Evolutionary conservation across 2,888 invertebrate genomes (phyloP).

Genomic region (Pyrrhosoma nymphula): DNA sequence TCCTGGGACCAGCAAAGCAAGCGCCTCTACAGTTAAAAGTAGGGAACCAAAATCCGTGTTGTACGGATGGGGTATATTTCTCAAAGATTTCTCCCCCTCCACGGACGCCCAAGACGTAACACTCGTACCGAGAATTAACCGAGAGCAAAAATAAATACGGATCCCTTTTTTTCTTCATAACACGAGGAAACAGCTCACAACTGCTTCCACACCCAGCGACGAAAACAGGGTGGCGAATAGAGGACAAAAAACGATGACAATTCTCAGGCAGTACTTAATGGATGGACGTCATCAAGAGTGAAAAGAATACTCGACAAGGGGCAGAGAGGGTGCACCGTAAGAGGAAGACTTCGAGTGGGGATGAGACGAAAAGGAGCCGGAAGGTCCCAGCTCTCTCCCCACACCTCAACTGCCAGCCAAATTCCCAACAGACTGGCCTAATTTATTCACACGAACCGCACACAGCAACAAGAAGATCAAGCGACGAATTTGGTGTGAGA

Average conservation of each 20-base stretch:
- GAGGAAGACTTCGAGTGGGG: neutral
- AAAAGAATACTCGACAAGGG: neutral
- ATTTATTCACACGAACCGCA: neutral
- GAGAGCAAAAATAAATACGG: too few relatives aligned
- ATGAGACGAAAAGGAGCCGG: neutral
- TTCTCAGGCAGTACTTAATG: neutral
- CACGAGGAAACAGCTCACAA: neutral
- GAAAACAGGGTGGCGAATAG: neutral
- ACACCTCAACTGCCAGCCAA: neutral
- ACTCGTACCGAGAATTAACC: too few relatives aligned
- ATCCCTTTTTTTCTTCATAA: too few relatives aligned
- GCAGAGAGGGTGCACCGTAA: neutral
- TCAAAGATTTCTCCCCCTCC: too few relatives aligned
- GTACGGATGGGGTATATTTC: too few relatives aligned
- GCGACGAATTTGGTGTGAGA: neutral
- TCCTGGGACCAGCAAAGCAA: too few relatives aligned
- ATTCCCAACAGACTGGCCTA: neutral
- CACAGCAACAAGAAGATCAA: neutral
- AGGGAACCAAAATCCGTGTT: too few relatives aligned
- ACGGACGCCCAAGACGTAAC: too few relatives aligned
- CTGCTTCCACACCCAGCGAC: neutral
- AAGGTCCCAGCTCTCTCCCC: too few relatives aligned
- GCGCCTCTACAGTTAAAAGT: too few relatives aligned
- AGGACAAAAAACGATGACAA: neutral
- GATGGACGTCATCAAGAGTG: neutral